Base-by-base conservation (phyloP, 2,797 vertebrate genomes). In the Tokudaia tokunoshimensis region DNA sequence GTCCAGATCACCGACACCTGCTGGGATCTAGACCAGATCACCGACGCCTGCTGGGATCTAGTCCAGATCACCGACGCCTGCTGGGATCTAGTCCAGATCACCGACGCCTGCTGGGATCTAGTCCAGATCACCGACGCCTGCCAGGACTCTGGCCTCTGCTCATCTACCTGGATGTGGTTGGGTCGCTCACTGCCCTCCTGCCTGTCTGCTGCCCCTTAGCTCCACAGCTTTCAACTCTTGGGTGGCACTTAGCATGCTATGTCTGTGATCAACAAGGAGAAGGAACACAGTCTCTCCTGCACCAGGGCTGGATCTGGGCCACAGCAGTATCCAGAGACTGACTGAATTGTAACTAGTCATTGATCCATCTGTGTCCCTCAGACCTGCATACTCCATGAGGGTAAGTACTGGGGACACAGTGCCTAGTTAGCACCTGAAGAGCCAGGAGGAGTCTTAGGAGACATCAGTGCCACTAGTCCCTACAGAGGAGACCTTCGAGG, bases 171-270 rank as follows among this genome's bases (percentile, higher is more conserved):
- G 44, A n/a, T 17, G 1, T 6, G 29, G 41, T 15, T 63, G 52
- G 79, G 34, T 2, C 4, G 10, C 3, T 47, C 24, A 10, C 59
- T 31, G 41, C 74, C 86, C 70, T 12, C 6, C 37, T 20, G 85
- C 37, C 29, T 74, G 74, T 47, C 37, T 34, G 70, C 31, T 34
- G 22, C 24, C 14, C n/a, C 29, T 47, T 19, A 26, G 76, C 78
- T 10, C 82, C 10, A 80, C 20, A 41, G 44, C 37, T 94, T 52
- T 41, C 70, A 34, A 52, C 59, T 70, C 74, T 61, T 19, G 74
- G 0, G 2, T 8, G 63, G 84, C 50, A 52, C 78, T 86, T 85
- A 72, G 0, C 87, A 92, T 0, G 0, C 50, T 81, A 5, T 78
- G 89, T 61, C 70, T 57, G 63, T 37, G 74, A 93, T 47, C 0